Evolutionary conservation across 1,140 invertebrate species (phyloP), one percentile per base, ranked within the genome.

Genomic region (Sycophila sp.): DNA sequence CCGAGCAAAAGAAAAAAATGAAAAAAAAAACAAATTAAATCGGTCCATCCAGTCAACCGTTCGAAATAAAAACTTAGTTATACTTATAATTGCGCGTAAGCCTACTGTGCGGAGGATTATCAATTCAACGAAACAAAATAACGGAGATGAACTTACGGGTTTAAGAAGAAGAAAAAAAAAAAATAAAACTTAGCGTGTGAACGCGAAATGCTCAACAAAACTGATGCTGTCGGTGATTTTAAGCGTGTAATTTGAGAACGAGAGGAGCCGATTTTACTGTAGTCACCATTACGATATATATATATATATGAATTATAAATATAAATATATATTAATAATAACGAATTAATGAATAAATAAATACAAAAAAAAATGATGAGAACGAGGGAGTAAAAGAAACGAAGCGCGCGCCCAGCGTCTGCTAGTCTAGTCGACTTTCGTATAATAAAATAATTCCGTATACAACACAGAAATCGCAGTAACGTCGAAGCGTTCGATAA

Each of bases 401-500:
- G 10, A 0, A 42, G 38, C n/a, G 6, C 38, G 26, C 19, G 42
- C 36, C n/a, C 28, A 47, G 4, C 6, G 42, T 62, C 32, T 32
- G n/a, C 42, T 47, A 47, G 13, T 62, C 15, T 63, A 49, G 59
- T 19, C 28, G 28, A 56, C 17, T 19, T 56, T 40, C 4, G 17
- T 56, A 22, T 8, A 22, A 47, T 17, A 10, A 22, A 17, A 47
- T 10, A 45, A n/a, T 7, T 19, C 42, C 7, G 7, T 22, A 22
- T 17, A 22, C 42, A 47, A 47, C 13, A 19, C 15, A 17, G 13
- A 22, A 47, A 47, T 47, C 24, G 4, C 19, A 28, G 15, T 36
- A 47, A 68, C 15, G 32, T 58, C 30, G 13, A 60, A 51, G 22
- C 34, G 56, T 69, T 60, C 56, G 55, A 55, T 59, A 60, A 22